phyloP scores from a whole-genome alignment of 2,888 invertebrate species.

The Cordylochernes scorpioides region DNA sequence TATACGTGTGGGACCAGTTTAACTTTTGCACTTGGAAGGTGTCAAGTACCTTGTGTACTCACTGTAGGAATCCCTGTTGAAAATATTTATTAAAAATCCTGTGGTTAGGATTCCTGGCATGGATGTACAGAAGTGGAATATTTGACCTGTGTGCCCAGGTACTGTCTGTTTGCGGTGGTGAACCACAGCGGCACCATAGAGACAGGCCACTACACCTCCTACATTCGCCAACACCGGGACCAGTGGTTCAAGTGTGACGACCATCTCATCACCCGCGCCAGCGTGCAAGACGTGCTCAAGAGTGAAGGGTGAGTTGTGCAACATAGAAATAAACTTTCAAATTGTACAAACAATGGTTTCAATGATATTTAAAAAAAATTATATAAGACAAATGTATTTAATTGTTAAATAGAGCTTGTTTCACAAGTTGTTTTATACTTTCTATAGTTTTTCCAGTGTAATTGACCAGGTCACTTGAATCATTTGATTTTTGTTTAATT shows the following conservation, averaged over 20 bases:
- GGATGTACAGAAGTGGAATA: too few species aligned
- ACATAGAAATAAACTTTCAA: neutral
- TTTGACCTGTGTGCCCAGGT: constrained; percentile 32
- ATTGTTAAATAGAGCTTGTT: neutral
- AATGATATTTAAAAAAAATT: neutral
- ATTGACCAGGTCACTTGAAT: too few species aligned
- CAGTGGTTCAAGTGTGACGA: constrained; percentile 95
- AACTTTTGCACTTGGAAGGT: too few species aligned
- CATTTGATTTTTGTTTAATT: too few species aligned
- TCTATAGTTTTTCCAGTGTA: neutral
- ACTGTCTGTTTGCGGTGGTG: constrained; percentile 83
- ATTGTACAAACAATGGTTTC: constrained; percentile 2
- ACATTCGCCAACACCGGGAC: constrained; percentile 68
- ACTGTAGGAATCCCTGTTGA: too few species aligned
- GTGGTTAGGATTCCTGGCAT: too few species aligned
- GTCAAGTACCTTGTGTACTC: too few species aligned
- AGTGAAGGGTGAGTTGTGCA: constrained; percentile 59
- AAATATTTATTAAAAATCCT: too few species aligned
- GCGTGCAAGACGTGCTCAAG: constrained; percentile 63
- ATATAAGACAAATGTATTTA: neutral
- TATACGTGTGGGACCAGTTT: too few species aligned
- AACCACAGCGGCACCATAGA: constrained; percentile 80
- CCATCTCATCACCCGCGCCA: constrained; percentile 63
- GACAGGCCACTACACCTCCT: constrained; percentile 84
- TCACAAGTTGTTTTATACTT: neutral